phyloP scores from a whole-genome alignment of 2,113 vertebrate species.

The Megatriorchis doriae region DNA sequence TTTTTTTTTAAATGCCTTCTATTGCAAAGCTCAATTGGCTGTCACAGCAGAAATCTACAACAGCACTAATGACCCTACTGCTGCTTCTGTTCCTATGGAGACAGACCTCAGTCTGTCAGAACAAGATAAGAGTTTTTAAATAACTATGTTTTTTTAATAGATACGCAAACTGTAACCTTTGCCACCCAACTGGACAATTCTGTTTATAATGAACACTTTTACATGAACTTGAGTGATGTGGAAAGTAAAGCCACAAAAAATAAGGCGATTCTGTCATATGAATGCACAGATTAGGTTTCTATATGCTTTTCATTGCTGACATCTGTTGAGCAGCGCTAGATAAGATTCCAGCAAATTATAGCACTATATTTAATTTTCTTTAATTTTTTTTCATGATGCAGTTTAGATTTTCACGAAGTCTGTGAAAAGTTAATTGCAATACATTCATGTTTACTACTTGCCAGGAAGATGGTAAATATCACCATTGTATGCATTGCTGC shows the following conservation, averaged over 20 bases:
- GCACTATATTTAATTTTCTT: not conserved
- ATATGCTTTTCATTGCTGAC: not conserved
- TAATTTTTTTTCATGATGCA: not conserved
- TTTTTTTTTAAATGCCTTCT: not conserved
- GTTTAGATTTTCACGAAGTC: not conserved
- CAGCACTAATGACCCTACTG: not conserved
- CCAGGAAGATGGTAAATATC: not conserved
- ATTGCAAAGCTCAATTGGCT: not conserved
- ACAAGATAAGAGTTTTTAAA: not conserved
- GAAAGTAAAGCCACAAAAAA: not conserved
- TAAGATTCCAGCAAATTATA: not conserved
- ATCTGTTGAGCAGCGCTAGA: not conserved
- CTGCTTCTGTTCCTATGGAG: not conserved
- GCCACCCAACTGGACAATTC: not conserved
- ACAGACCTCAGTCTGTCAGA: not conserved
- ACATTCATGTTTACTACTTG: not conserved
- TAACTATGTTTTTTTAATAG: rapidly evolving
- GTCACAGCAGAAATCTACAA: not conserved
- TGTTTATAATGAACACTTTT: not conserved
- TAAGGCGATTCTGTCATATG: not conserved
- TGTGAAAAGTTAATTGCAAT: not conserved
- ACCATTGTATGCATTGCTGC: not conserved
- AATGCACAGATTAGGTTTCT: not conserved
- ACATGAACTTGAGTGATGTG: not conserved
- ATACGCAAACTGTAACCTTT: not conserved